These are phyloP conservation scores for Phodopus roborovskii DNA, from an alignment of 2,113 vertebrate genomes.

Conservation along the genomic window DNA sequence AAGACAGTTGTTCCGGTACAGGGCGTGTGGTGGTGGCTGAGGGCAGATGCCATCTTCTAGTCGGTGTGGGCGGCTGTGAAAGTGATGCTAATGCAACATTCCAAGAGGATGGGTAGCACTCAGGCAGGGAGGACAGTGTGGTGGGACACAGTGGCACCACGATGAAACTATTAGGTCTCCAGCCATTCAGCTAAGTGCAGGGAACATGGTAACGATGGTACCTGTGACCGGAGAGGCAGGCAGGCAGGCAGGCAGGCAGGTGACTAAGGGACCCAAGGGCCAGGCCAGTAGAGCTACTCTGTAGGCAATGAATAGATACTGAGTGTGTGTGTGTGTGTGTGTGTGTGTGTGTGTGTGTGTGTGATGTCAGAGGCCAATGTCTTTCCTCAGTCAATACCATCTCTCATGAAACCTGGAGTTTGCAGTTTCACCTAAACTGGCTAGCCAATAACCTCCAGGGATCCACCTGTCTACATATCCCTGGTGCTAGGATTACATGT, in stretches of 20 bases:
- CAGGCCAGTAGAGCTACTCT: not conserved
- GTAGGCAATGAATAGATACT: not conserved
- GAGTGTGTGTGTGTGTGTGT: not conserved
- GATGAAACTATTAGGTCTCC: not conserved
- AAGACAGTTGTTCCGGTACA: conserved; percentile 21
- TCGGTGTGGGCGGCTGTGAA: not conserved
- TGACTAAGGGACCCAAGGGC: not conserved
- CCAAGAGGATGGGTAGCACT: not conserved
- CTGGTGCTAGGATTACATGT: not conserved
- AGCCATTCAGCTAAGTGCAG: not conserved
- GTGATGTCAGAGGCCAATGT: not conserved
- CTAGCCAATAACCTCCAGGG: not conserved
- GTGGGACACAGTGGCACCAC: rapidly evolving
- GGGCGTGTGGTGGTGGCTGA: not conserved
- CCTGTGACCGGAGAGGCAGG: not conserved
- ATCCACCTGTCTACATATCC: too few species aligned
- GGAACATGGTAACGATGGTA: rapidly evolving
- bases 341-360: not conserved
- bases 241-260: too few species aligned
- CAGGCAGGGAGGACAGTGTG: too few species aligned
- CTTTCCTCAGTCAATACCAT: not conserved
- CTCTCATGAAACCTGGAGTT: not conserved
- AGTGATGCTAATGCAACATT: too few species aligned
- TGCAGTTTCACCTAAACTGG: not conserved
- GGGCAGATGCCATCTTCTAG: not conserved